A percentile compares a stretch with the other conserved stretches of the same genome.
phyloP scores from a whole-genome alignment of 2,797 vertebrate species.

The Nannoperca obscura region DNA sequence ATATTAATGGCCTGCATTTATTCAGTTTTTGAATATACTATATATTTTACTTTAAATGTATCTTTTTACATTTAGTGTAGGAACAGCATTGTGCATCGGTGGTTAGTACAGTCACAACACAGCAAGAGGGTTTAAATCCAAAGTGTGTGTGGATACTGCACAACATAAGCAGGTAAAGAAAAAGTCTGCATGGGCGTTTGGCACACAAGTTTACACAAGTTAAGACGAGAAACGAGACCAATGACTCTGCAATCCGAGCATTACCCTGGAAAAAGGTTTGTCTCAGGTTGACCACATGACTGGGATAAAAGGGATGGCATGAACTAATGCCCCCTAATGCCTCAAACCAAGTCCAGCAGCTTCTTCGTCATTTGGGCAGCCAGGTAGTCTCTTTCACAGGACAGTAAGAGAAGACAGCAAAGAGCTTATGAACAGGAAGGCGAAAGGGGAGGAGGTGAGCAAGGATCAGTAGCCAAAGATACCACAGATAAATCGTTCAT shows the following conservation, averaged over 20 bases:
- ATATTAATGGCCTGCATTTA: background rate
- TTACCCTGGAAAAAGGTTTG: constrained; percentile 20
- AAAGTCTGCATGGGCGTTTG: background rate
- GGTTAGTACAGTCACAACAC: background rate
- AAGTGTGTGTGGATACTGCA: background rate
- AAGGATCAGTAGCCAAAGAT: constrained; percentile 68
- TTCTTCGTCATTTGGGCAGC: constrained; percentile 43
- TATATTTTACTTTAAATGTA: background rate
- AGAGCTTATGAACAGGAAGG: constrained; percentile 46
- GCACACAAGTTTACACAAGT: background rate
- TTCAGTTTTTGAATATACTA: background rate
- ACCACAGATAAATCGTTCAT: constrained; percentile 50
- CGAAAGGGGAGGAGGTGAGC: constrained; percentile 46
- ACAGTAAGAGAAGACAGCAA: constrained; percentile 15
- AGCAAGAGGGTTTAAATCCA: background rate
- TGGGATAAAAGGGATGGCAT: constrained; percentile 53
- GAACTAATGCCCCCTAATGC: constrained; percentile 68
- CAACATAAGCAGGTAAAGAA: background rate
- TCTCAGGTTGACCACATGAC: constrained; percentile 62
- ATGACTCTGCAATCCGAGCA: constrained; percentile 28
- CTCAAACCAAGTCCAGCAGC: constrained; percentile 48
- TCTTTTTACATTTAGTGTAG: background rate
- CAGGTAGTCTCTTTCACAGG: constrained; percentile 41
- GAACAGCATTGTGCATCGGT: background rate
- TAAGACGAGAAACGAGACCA: constrained; percentile 16